Evolutionary conservation across 1,140 invertebrate species (phyloP), one percentile per base, ranked within the genome.

Genomic region (Scaptomyza montana): DNA sequence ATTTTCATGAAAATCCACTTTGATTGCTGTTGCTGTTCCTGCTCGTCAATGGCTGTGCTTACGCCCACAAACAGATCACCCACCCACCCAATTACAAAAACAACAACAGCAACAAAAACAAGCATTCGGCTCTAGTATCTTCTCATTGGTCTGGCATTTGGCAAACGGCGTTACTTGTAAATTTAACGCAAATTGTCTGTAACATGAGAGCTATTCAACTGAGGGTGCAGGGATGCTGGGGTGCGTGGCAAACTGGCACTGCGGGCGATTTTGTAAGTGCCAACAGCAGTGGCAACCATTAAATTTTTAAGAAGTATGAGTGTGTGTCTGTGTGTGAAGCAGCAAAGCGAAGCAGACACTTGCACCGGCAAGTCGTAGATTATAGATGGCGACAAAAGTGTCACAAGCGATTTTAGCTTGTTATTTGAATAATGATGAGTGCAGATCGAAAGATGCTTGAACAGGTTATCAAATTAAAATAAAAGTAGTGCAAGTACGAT

Each of bases 101-200:
- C 13, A 13, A 13, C n/a, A n/a, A n/a, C n/a, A n/a, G n/a, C 47
- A 53, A 36, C 57, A 49, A 36, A 12, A 47, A 46, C 13, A 13
- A 13, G 43, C 39, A 10, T 13, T 25, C 5, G 60, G 45, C 51
- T 62, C 41, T 36, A 50, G 43, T 36, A 41, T 62, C 67, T 33
- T 62, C 67, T 33, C 43, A 39, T 30, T 36, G 54, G 63, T 69
- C 63, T 74, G 73, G 64, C 55, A 85, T 85, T 85, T 71, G 80
- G 69, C 51, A 70, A 81, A 46, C 78, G 71, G 49, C 74, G 66
- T 78, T 81, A 77, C 79, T 89, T 87, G 79, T 87, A 84, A 87
- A 87, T 89, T 89, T 87, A 84, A 87, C 84, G 84, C 73, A 87
- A 87, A 87, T 89, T 89, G 84, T 89, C 82, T 86, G 82, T 82